These are phyloP conservation scores for Arenaria interpres DNA, from an alignment of 2,113 vertebrate species.

Conservation along the genomic window DNA sequence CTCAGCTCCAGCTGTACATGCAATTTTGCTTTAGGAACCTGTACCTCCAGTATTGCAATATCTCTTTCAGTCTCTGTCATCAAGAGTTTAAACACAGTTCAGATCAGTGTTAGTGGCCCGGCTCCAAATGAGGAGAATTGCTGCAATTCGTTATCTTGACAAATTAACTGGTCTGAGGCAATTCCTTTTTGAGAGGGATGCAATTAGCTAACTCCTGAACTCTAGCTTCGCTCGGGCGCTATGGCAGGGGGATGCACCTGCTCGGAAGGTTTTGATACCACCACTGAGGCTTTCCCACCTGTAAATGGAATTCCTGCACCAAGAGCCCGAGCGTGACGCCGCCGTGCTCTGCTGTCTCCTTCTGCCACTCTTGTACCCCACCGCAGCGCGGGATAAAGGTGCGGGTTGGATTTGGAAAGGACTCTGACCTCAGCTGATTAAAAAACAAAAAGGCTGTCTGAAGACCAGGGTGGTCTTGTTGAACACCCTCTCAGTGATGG, in stretches of 20 bases:
- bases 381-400: fast-evolving
- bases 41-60: slow-evolving; percentile 67
- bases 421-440: background rate
- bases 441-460: background rate
- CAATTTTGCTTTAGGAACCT: slow-evolving; percentile 56
- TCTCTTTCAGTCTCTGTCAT: slow-evolving; percentile 58
- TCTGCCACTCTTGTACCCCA: fast-evolving
- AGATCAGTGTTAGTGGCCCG: slow-evolving; percentile 60
- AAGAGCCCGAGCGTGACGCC: background rate
- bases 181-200: slow-evolving; percentile 58
- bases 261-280: background rate
- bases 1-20: slow-evolving; percentile 17
- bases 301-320: background rate
- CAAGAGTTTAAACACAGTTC: slow-evolving; percentile 66
- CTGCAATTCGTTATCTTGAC: slow-evolving; percentile 67
- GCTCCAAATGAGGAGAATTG: slow-evolving; percentile 54
- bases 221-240: slow-evolving; percentile 6
- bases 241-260: background rate
- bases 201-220: slow-evolving; percentile 60
- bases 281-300: background rate
- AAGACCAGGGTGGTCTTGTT: background rate
- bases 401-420: background rate
- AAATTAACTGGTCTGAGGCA: slow-evolving; percentile 67
- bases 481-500: background rate
- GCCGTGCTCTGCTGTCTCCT: background rate